A percentile compares a stretch with the other conserved stretches of the same genome.
phyloP scores from a whole-genome alignment of 1,140 invertebrate species.

The Calephelis nemesis region DNA sequence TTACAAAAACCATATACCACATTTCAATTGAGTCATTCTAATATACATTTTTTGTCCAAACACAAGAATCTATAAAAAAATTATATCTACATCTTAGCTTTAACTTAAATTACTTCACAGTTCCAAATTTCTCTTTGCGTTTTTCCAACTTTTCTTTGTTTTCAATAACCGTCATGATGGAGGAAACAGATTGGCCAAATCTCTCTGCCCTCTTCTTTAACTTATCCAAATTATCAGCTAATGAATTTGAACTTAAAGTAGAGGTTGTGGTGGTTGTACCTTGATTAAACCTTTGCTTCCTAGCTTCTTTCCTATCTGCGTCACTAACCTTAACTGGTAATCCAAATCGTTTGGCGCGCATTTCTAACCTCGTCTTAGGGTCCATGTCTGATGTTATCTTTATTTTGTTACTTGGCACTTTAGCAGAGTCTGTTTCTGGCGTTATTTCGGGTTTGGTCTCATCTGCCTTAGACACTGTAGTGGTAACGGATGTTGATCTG shows the following conservation, averaged over 20 bases:
- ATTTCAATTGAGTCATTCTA: no score
- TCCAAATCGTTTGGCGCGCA: conserved; percentile 90
- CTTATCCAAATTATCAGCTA: conserved; percentile 79
- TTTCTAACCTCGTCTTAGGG: conserved; percentile 85
- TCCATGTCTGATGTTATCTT: conserved; percentile 82
- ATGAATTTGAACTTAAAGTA: conserved; percentile 70
- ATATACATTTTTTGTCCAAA: background rate
- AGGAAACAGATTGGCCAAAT: conserved; percentile 87
- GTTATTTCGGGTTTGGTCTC: conserved; percentile 36
- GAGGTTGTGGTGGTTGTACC: conserved; percentile 46
- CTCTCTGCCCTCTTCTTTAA: conserved; percentile 87
- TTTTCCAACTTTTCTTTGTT: conserved; percentile 84
- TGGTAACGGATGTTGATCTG: conserved; percentile 80
- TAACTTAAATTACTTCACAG: conserved; percentile 37
- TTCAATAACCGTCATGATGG: conserved; percentile 83
- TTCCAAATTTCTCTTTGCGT: conserved; percentile 85
- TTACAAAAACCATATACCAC: no score
- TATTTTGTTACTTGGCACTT: conserved; percentile 44
- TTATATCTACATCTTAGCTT: background rate
- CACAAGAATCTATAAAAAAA: no score
- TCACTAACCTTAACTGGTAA: conserved; percentile 79
- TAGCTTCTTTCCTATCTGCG: conserved; percentile 82
- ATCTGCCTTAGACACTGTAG: conserved; percentile 38
- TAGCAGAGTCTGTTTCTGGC: conserved; percentile 38
- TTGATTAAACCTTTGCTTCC: conserved; percentile 83